Evolutionary conservation across 37 sponge, comb jelly and placozoan species (phyloP).

Genomic region (Oscarella lobularis): DNA sequence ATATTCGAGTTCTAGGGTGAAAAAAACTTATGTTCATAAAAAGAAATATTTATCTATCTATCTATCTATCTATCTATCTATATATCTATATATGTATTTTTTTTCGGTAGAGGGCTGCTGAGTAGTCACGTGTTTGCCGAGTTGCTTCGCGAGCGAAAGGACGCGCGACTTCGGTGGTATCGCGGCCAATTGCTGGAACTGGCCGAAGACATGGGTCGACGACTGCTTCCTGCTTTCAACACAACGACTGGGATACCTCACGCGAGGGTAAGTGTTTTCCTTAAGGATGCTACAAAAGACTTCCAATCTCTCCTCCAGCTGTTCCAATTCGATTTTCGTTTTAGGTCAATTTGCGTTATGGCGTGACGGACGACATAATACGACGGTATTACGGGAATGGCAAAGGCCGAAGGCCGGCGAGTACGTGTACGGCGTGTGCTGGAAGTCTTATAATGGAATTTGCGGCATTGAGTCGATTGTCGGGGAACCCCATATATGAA

Average conservation of each 20-base stretch:
- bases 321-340: background rate
- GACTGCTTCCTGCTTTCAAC: slow-evolving; percentile 89
- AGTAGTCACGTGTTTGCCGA: slow-evolving; percentile 82
- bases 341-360: background rate
- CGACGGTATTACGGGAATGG: background rate
- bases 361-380: background rate
- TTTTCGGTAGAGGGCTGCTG: slow-evolving; percentile 59
- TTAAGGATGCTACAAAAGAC: background rate
- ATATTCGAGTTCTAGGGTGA: slow-evolving; percentile 91
- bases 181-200: slow-evolving; percentile 49
- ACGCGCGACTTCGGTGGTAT: slow-evolving; percentile 67
- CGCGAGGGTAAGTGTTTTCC: slow-evolving; percentile 44
- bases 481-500: slow-evolving; percentile 70
- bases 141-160: slow-evolving; percentile 39
- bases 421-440: slow-evolving; percentile 96
- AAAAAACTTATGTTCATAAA: too few species aligned
- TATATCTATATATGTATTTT: too few species aligned
- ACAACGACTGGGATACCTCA: slow-evolving; percentile 86
- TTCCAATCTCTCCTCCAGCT: background rate
- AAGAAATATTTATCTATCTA: too few species aligned
- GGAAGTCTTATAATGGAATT: slow-evolving; percentile 89
- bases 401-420: background rate
- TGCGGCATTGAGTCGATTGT: slow-evolving; percentile 80
- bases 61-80: too few species aligned
- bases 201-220: slow-evolving; percentile 57